Conservation (phyloP, 2,888 invertebrate species). For the Seira musarum region DNA sequence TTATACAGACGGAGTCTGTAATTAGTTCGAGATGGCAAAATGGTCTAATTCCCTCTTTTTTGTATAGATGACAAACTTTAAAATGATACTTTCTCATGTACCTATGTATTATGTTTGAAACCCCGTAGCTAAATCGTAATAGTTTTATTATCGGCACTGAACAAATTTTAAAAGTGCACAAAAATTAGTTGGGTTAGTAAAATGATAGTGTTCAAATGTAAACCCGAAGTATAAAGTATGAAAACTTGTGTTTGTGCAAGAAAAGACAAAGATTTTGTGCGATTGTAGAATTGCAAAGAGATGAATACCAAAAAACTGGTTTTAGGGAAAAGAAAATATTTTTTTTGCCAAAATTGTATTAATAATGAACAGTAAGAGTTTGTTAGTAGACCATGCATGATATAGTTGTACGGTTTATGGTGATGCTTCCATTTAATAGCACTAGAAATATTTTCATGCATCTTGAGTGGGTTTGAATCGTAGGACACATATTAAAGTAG, state of each 20-base stretch:
- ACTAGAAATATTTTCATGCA: background rate
- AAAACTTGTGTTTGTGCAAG: background rate
- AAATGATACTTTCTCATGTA: too few relatives aligned
- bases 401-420: background rate
- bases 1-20: too few relatives aligned
- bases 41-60: too few relatives aligned
- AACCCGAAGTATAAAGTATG: background rate
- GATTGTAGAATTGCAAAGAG: background rate
- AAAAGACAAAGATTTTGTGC: background rate
- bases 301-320: too few relatives aligned
- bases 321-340: background rate
- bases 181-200: slow-evolving; percentile 1
- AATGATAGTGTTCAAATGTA: background rate
- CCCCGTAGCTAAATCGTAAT: too few relatives aligned
- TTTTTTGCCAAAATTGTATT: background rate
- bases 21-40: too few relatives aligned
- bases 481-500: too few relatives aligned
- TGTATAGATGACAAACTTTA: too few relatives aligned
- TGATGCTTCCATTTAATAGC: background rate
- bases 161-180: background rate
- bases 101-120: too few relatives aligned
- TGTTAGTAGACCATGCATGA: slow-evolving; percentile 6
- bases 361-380: background rate
- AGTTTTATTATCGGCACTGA: too few relatives aligned
- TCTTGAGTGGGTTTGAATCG: background rate